These are phyloP conservation scores for Eulimnadia texana DNA, from an alignment of 1,140 invertebrate species.

Conservation along the genomic window DNA sequence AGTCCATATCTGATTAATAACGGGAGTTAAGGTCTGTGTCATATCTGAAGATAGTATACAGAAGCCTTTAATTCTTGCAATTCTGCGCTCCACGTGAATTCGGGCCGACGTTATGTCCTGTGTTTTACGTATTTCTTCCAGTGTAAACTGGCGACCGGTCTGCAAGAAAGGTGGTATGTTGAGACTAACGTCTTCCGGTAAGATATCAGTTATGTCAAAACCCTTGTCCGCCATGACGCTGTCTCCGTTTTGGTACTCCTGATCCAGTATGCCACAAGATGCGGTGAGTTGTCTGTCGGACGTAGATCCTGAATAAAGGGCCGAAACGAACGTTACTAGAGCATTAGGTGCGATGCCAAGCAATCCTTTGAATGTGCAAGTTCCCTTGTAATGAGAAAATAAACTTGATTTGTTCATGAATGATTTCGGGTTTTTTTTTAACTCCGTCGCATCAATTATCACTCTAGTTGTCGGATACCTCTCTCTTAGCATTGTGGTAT, in stretches of 20 bases:
- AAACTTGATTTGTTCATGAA: not conserved
- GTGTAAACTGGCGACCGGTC: not conserved
- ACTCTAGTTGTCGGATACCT: constrained; percentile 6
- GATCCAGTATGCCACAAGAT: not conserved
- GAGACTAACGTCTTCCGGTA: not conserved
- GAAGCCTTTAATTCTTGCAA: constrained; percentile 8
- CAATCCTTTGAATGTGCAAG: constrained; percentile 1
- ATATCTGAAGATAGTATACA: constrained; percentile 1
- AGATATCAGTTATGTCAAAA: not conserved
- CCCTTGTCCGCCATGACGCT: constrained; percentile 5
- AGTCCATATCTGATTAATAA: constrained; percentile 7
- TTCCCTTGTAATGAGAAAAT: constrained; percentile 4
- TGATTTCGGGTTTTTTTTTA: constrained; percentile 5
- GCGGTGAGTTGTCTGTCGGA: not conserved
- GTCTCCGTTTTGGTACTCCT: constrained; percentile 5
- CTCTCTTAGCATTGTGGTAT: constrained; percentile 4
- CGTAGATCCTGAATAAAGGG: constrained; percentile 1
- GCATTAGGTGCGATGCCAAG: too few relatives aligned
- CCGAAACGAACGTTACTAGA: constrained; percentile 6
- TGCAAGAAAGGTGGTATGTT: constrained; percentile 2
- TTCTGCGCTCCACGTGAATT: not conserved
- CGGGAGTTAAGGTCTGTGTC: not conserved
- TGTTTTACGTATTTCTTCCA: not conserved
- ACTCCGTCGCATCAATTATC: constrained; percentile 5
- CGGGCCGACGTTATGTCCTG: not conserved